phyloP scores from a whole-genome alignment of 2,888 invertebrate species.

The Conomelus anceps region DNA sequence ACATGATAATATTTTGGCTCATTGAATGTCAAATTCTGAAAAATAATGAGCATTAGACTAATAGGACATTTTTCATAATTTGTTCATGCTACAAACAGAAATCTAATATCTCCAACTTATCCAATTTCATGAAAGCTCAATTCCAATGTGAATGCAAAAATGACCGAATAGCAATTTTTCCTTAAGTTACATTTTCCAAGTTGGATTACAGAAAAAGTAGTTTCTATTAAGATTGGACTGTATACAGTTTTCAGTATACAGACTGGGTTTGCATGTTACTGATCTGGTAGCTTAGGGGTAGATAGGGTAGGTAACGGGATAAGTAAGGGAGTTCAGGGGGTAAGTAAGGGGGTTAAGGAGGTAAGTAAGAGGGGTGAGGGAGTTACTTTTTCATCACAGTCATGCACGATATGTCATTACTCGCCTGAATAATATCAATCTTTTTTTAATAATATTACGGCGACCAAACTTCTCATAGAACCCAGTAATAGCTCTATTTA shows the following conservation, averaged over 20 bases:
- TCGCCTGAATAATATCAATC: not conserved
- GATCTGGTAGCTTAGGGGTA: no score
- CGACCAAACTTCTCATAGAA: not conserved
- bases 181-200: not conserved
- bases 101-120: not conserved
- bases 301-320: not conserved
- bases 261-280: not conserved
- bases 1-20: no score
- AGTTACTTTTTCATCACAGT: no score
- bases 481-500: not conserved
- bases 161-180: not conserved
- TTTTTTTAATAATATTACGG: not conserved
- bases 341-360: not conserved
- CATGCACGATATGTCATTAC: not conserved
- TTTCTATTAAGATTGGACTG: not conserved
- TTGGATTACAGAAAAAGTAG: not conserved
- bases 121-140: not conserved
- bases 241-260: no score
- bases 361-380: not conserved
- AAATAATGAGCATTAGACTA: not conserved
- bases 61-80: not conserved
- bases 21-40: no score
- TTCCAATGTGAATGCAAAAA: not conserved
- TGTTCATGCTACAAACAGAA: not conserved
- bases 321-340: not conserved